A percentile compares a stretch with the other conserved stretches of the same genome.
These are phyloP conservation scores for Nothocercus julius DNA, from an alignment of 2,113 vertebrate genomes.

Conservation along the genomic window DNA sequence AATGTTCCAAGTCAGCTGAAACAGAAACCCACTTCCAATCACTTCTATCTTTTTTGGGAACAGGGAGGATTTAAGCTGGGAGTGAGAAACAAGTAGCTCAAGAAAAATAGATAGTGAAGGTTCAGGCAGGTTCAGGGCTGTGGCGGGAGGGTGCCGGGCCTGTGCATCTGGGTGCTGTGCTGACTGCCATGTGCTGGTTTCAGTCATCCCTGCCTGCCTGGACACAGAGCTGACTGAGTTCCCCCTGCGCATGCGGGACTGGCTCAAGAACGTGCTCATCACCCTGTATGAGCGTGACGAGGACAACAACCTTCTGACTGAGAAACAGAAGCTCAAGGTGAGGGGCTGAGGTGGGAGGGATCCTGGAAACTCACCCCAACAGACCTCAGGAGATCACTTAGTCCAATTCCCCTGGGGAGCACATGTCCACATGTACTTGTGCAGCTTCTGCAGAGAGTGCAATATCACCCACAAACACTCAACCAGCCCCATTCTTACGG, in stretches of 20 bases:
- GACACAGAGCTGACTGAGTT: constrained; percentile 93
- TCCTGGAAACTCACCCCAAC: not conserved
- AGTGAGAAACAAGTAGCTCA: not conserved
- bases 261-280: constrained; percentile 99
- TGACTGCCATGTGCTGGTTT: not conserved
- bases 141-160: not conserved
- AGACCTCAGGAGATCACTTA: not conserved
- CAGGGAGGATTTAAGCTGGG: too few relatives aligned
- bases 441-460: not conserved
- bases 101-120: not conserved
- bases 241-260: constrained; percentile 98
- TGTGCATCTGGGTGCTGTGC: not conserved
- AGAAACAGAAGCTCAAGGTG: constrained; percentile 98
- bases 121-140: not conserved
- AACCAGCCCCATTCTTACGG: not conserved
- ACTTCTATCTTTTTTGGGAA: not conserved
- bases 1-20: not conserved
- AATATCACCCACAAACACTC: too few relatives aligned
- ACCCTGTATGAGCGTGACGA: constrained; percentile 93
- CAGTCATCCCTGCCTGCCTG: constrained; percentile 90
- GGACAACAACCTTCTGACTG: constrained; percentile 93
- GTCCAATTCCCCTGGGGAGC: not conserved
- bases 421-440: too few relatives aligned
- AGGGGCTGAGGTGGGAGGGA: not conserved
- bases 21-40: not conserved